phyloP scores from a whole-genome alignment of 1,140 invertebrate species.

The Atta colombica region DNA sequence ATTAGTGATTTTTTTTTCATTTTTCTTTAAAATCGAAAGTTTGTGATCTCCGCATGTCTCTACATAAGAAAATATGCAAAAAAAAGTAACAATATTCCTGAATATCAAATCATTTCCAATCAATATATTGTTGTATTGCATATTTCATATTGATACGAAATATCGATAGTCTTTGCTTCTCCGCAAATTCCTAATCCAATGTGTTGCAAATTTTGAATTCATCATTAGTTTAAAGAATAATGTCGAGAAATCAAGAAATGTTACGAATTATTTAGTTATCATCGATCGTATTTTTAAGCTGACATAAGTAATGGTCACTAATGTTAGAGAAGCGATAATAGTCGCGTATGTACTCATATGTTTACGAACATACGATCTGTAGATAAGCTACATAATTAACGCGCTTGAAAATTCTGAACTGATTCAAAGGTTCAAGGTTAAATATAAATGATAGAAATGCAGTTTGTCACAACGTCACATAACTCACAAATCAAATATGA shows the following conservation, averaged over 20 bases:
- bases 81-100: too few species aligned
- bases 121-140: too few species aligned
- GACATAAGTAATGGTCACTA: not conserved
- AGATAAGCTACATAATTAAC: constrained; percentile 9
- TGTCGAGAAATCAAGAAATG: not conserved
- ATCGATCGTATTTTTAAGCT: not conserved
- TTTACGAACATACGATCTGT: not conserved
- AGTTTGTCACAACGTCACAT: not conserved
- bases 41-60: too few species aligned
- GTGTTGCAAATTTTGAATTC: too few species aligned
- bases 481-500: constrained; percentile 9
- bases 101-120: too few species aligned
- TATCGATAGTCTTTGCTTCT: too few species aligned
- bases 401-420: not conserved
- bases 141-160: too few species aligned
- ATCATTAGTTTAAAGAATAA: not conserved
- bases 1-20: too few species aligned
- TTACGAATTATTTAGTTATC: not conserved
- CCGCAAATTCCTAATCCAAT: too few species aligned
- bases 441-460: not conserved
- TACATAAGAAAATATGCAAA: too few species aligned
- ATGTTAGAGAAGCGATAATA: constrained; percentile 6
- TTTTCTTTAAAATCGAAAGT: too few species aligned
- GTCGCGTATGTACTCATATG: not conserved
- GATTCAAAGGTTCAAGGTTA: constrained; percentile 2